A percentile compares a stretch with the other conserved stretches of the same genome.
Evolutionary conservation across 2,888 invertebrate species (phyloP).

Genomic region (Eledona agricola): DNA sequence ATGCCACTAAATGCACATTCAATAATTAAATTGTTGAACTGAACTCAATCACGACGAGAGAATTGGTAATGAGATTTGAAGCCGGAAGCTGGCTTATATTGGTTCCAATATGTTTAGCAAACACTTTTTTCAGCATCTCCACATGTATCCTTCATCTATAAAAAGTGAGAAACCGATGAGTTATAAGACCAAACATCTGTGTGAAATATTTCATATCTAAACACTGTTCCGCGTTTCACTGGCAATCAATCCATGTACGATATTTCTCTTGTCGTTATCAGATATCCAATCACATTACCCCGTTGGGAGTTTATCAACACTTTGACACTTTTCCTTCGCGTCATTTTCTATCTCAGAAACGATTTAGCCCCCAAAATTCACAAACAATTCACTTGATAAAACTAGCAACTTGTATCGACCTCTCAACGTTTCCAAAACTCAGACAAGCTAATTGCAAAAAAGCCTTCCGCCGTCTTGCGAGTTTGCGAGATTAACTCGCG

Average conservation of each 20-base stretch:
- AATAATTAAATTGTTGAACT: constrained; percentile 4
- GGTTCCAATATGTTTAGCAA: too few species aligned
- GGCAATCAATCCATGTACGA: constrained; percentile 11
- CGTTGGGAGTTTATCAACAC: constrained; percentile 9
- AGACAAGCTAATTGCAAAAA: background rate
- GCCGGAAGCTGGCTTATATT: background rate
- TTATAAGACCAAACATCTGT: too few species aligned
- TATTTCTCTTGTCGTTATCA: constrained; percentile 7
- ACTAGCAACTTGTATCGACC: too few species aligned
- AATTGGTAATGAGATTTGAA: background rate
- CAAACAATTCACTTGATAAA: too few species aligned
- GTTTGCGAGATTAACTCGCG: constrained; percentile 17
- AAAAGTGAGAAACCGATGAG: too few species aligned
- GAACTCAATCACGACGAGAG: background rate
- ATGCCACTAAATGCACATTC: constrained; percentile 4
- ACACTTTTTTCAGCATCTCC: constrained; percentile 1
- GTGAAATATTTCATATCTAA: too few species aligned
- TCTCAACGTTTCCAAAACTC: too few species aligned
- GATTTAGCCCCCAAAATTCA: too few species aligned
- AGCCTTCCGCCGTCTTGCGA: constrained; percentile 2
- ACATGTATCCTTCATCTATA: too few species aligned
- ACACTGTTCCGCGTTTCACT: background rate
- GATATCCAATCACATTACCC: constrained; percentile 4
- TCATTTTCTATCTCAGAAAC: constrained; percentile 4
- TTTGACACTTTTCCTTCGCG: constrained; percentile 5